phyloP scores from a whole-genome alignment of 2,797 vertebrate species.

The Clarias platycephalus region DNA sequence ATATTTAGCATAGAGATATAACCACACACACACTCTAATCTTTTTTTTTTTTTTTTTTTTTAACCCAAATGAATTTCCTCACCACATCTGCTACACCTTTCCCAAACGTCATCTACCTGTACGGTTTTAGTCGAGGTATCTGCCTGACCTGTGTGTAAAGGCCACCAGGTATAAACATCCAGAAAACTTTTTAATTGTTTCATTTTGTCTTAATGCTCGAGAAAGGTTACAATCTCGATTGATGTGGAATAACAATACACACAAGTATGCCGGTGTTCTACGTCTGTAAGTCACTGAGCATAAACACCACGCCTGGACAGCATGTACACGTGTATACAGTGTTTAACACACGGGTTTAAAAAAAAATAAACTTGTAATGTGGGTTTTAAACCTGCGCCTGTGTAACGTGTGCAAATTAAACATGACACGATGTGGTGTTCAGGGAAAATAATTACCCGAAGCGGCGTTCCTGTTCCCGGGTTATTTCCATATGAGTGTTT shows the following conservation, averaged over 20 bases:
- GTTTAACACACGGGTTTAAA: not conserved
- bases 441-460: not conserved
- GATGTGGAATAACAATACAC: not conserved
- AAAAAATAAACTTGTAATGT: not conserved
- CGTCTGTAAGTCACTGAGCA: not conserved
- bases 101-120: too few relatives aligned
- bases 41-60: not conserved
- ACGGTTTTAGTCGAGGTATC: too few relatives aligned
- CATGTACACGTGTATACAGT: not conserved
- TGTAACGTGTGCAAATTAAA: constrained; percentile 8
- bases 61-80: not conserved
- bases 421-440: not conserved
- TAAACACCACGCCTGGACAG: not conserved
- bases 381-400: not conserved
- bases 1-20: too few relatives aligned
- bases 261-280: constrained; percentile 23
- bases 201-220: not conserved
- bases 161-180: not conserved
- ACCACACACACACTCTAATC: not conserved
- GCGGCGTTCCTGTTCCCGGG: not conserved
- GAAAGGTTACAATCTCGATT: not conserved
- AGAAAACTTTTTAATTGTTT: not conserved
- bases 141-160: not conserved
- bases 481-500: not conserved
- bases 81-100: not conserved